Base-by-base conservation (phyloP, 2,888 invertebrate genomes). In the Netelia melanura region DNA sequence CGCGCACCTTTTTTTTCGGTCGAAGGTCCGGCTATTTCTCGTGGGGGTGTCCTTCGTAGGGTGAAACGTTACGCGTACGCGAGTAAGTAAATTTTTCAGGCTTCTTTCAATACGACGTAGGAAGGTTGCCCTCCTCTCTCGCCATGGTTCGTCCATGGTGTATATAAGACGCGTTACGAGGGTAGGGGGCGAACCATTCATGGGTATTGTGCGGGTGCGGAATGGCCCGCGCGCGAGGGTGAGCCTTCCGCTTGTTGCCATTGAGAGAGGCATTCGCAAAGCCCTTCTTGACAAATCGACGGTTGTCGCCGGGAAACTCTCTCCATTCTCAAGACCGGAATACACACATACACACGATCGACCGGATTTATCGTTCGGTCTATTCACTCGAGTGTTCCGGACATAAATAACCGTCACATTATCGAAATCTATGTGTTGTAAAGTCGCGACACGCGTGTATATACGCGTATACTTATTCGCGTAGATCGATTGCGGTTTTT, bases 241-340 rank as follows among this genome's bases (percentile, higher is more conserved):
- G 91, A 92, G 90, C 91, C 92, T 92, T 92, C 91, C 91, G 92
- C 90, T 92, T 91, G 92, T 92, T 92, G 92, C 91, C 90, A 92
- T 92, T 92, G 92, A 91, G 91, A 91, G 86, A 83, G 89, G 89
- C 89, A 91, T 92, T 92, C 83, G 85, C 89, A 90, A 91, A 93
- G 92, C 92, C 91, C 92, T 92, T 90, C 89, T 90, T 93, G 93
- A 93, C 93, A 93, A 93, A 93, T 93, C 93, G 93, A 89, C 90
- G 90, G 90, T 92, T 92, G 92, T 91, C 91, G 92, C 91, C 91
- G 91, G 91, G 90, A 91, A 92, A 92, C 90, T 91, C 71, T 56
- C 68, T 58, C 90, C 84, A 91, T 93, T 92, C 91, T 91, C 89
- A 88, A 84, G 74, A 86, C 87, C 88, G 90, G 88, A 89, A 90